phyloP scores from a whole-genome alignment of 35 echinoderm and acorn worm species.

The Apostichopus californicus region DNA sequence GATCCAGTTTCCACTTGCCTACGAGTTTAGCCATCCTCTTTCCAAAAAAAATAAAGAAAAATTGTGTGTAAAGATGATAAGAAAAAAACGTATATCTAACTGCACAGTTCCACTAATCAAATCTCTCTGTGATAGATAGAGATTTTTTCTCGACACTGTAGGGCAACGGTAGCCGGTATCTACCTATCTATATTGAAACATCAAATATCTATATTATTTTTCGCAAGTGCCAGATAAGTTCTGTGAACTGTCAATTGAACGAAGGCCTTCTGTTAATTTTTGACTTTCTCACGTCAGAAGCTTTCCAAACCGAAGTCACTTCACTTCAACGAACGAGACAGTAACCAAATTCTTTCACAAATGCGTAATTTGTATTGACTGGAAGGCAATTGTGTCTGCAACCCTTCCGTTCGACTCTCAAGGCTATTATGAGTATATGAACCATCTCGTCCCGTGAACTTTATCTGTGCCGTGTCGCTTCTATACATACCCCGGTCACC shows the following conservation, averaged over 20 bases:
- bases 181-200: no score
- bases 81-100: no score
- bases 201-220: no score
- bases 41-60: not conserved
- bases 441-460: slow-evolving; percentile 19
- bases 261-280: not conserved
- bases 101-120: no score
- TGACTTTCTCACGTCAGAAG: not conserved
- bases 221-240: no score
- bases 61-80: no score
- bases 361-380: slow-evolving; percentile 43
- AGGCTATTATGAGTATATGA: slow-evolving; percentile 45
- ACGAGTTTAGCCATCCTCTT: slow-evolving; percentile 57
- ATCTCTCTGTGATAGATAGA: no score
- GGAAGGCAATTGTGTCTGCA: slow-evolving; percentile 23
- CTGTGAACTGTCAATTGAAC: no score
- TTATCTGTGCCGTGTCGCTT: not conserved
- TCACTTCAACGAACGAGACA: not conserved
- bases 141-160: no score
- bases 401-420: slow-evolving; percentile 18
- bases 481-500: no score
- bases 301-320: not conserved
- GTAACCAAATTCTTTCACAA: slow-evolving; percentile 23
- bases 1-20: slow-evolving; percentile 88
- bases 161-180: no score